Conservation (phyloP, 2,888 invertebrate species). For the Strigamia crassipes region DNA sequence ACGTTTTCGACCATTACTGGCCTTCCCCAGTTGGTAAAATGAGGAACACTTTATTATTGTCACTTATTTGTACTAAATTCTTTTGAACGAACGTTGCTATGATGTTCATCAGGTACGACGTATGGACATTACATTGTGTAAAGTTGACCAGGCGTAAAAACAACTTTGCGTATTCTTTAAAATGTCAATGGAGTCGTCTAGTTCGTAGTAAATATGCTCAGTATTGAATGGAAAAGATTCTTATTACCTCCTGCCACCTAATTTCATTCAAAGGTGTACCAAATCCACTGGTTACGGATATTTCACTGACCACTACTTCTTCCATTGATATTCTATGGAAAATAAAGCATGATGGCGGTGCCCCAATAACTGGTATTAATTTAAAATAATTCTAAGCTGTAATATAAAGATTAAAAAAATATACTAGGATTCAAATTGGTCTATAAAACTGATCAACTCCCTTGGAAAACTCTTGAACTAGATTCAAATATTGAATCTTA, state of each 20-base stretch:
- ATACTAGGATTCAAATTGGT: not conserved
- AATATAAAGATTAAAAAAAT: not conserved
- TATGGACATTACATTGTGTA: too few relatives aligned
- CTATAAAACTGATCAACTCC: not conserved
- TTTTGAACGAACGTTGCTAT: too few relatives aligned
- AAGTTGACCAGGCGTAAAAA: too few relatives aligned
- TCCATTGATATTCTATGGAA: conserved; percentile 65
- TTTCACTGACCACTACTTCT: conserved; percentile 71
- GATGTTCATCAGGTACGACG: too few relatives aligned
- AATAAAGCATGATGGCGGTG: conserved; percentile 43
- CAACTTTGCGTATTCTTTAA: too few relatives aligned
- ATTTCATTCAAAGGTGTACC: conserved; percentile 59
- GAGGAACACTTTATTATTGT: too few relatives aligned
- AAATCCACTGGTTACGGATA: conserved; percentile 69
- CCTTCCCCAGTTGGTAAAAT: too few relatives aligned
- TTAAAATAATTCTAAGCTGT: not conserved
- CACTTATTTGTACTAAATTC: too few relatives aligned
- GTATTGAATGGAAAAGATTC: too few relatives aligned
- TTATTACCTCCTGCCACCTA: not conserved
- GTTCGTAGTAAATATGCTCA: too few relatives aligned
- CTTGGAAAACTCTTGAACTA: conserved; percentile 65
- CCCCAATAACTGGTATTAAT: conserved; percentile 5
- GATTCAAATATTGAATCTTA: conserved; percentile 55
- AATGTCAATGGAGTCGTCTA: too few relatives aligned
- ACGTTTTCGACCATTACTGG: too few relatives aligned